A percentile compares a stretch with the other conserved stretches of the same genome.
phyloP scores from a whole-genome alignment of 2,888 invertebrate species.

The Anorthoa munda region DNA sequence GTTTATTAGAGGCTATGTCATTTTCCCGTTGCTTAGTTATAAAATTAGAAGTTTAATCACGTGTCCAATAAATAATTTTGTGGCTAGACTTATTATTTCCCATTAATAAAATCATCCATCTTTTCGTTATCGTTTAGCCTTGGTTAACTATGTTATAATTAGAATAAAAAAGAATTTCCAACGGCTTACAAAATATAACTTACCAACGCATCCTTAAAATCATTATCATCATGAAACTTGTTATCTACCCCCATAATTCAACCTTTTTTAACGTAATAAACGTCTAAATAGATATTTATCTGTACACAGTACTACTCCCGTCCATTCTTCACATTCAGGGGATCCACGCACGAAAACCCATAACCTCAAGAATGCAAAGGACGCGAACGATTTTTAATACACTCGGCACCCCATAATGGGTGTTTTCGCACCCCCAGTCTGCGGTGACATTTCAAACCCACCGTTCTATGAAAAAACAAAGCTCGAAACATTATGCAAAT shows the following conservation, averaged over 20 bases:
- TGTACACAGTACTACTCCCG: conserved; percentile 48
- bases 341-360: conserved; percentile 78
- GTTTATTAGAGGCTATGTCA: too few relatives aligned
- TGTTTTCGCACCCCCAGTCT: conserved; percentile 87
- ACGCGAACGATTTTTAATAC: conserved; percentile 90
- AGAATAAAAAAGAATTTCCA: neutral
- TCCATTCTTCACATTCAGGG: conserved; percentile 66
- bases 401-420: conserved; percentile 88
- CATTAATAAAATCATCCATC: too few relatives aligned
- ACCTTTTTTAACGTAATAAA: conserved; percentile 52
- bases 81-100: too few relatives aligned
- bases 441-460: conserved; percentile 90
- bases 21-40: too few relatives aligned
- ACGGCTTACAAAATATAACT: neutral
- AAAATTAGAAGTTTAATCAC: too few relatives aligned
- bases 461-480: conserved; percentile 90
- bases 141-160: too few relatives aligned
- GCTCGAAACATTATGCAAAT: conserved; percentile 90
- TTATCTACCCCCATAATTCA: conserved; percentile 29
- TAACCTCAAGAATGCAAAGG: conserved; percentile 89
- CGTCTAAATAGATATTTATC: conserved; percentile 53
- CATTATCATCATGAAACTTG: conserved; percentile 14
- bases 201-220: neutral
- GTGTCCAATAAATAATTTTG: too few relatives aligned
- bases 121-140: too few relatives aligned